A percentile compares a stretch with the other conserved stretches of the same genome.
These are phyloP conservation scores for Galagoides demidoff DNA, from an alignment of 2,797 vertebrate genomes.

Conservation along the genomic window DNA sequence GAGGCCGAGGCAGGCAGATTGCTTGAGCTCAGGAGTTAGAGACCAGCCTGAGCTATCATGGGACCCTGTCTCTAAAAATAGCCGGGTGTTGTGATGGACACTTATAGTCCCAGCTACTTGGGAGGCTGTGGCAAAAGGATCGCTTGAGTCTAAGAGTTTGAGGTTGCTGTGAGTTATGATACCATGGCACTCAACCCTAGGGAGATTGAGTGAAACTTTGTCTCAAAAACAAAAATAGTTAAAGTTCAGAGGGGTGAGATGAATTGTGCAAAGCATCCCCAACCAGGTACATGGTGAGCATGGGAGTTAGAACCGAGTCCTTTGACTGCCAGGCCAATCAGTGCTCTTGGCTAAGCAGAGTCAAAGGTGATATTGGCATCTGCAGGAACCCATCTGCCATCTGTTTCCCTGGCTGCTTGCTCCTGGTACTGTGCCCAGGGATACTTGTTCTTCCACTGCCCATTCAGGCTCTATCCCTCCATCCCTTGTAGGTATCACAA, in stretches of 20 bases:
- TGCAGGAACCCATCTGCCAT: not conserved
- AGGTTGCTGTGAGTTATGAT: too few species aligned
- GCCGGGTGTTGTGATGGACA: too few species aligned
- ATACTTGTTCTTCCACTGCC: rapidly evolving
- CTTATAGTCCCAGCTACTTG: too few species aligned
- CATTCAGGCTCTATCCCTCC: not conserved
- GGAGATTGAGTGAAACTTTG: too few species aligned
- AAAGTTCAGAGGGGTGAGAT: conserved; percentile 40
- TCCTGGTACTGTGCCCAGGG: not conserved
- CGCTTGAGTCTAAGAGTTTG: too few species aligned
- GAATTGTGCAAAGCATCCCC: not conserved
- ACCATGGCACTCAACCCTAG: too few species aligned
- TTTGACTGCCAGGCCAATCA: not conserved
- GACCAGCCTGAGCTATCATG: too few species aligned
- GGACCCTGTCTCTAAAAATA: too few species aligned
- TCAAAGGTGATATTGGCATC: not conserved
- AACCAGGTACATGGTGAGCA: too few species aligned
- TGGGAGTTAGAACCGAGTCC: conserved; percentile 21
- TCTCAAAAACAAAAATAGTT: not conserved
- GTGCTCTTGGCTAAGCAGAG: not conserved
- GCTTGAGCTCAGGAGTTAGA: too few species aligned
- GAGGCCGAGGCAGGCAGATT: too few species aligned
- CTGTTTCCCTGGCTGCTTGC: not conserved
- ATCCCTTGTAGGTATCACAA: conserved; percentile 94
- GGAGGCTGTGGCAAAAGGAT: too few species aligned